Evolutionary conservation across 2,888 invertebrate species (phyloP), one percentile per base, ranked within the genome.

Genomic region (Acholoe squamosa): DNA sequence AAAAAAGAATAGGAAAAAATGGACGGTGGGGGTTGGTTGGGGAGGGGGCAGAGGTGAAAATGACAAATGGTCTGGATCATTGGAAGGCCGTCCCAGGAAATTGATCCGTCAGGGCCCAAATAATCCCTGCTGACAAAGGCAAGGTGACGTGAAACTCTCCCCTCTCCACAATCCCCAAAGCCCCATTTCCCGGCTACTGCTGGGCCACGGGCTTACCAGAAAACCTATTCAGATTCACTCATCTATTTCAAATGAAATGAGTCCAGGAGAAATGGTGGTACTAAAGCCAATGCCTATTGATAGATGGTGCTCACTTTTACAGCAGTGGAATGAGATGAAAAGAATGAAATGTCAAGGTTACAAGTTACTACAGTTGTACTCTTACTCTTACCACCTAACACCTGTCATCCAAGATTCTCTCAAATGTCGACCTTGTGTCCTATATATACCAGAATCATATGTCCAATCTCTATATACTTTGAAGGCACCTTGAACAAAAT

Each of bases 11-110:
- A 10, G 43, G 43, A 43, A 43, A 10, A 43, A 3, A 43, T 43
- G 43, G 43, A n/a, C n/a, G n/a, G 43, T 43, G 10, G 71, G 71
- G 28, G 28, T 1, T 25, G 71, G 25, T 3, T 71, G 71, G 28
- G 28, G 5, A 7, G 71, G 71, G 71, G 71, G 71, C 71, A 28
- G 43, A 43, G 43, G 43, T 33, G 80, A 22, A 10, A 80, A 19
- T 80, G 80, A 80, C 80, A 80, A 80, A 80, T 80, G 80, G 80
- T 34, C 80, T 80, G 80, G 80, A 80, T 80, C 80, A 80, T 80
- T 80, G 43, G 34, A 7, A 34, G 80, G 80, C 10, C 80, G 43
- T 33, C 80, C 80, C 33, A 80, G 80, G 80, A 80, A 80, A 80
- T 80, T 80, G 80, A 80, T 80, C 80, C 80, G 80, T 34, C 80